phyloP scores from a whole-genome alignment of 1,140 invertebrate genomes.

The Penaeus chinensis region DNA sequence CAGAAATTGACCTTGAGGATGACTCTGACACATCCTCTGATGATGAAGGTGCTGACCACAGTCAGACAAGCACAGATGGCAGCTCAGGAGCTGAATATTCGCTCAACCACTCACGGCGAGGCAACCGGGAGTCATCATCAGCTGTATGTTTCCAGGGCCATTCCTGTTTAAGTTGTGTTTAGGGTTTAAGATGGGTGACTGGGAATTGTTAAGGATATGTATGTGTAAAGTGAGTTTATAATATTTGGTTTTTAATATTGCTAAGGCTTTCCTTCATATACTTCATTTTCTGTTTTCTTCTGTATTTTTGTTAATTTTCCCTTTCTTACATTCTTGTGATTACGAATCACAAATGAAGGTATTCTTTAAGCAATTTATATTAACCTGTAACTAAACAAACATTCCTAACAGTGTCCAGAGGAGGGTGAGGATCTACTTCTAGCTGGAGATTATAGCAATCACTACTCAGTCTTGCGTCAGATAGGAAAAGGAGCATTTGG shows the following conservation, averaged over 20 bases:
- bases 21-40: slow-evolving; percentile 1
- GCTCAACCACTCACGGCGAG: slow-evolving; percentile 50
- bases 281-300: neutral
- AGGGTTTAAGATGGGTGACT: no score
- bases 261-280: no score
- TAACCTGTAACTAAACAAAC: neutral
- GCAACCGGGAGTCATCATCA: neutral
- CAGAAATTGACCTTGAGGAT: neutral
- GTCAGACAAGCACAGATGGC: slow-evolving; percentile 45
- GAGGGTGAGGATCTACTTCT: slow-evolving; percentile 21
- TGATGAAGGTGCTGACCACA: slow-evolving; percentile 29
- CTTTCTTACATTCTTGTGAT: neutral
- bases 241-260: no score
- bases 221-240: no score
- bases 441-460: slow-evolving; percentile 73
- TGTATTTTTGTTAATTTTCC: neutral
- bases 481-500: slow-evolving; percentile 84
- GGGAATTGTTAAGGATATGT: no score
- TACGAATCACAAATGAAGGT: no score
- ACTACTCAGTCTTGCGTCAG: slow-evolving; percentile 78
- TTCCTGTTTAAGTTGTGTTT: no score
- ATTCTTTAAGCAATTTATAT: no score
- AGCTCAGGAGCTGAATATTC: slow-evolving; percentile 55
- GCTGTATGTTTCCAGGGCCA: no score
- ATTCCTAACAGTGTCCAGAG: slow-evolving; percentile 31